A percentile compares a stretch with the other conserved stretches of the same genome.
Conservation (phyloP, 2,113 vertebrate species). For the Cinclus cinclus region DNA sequence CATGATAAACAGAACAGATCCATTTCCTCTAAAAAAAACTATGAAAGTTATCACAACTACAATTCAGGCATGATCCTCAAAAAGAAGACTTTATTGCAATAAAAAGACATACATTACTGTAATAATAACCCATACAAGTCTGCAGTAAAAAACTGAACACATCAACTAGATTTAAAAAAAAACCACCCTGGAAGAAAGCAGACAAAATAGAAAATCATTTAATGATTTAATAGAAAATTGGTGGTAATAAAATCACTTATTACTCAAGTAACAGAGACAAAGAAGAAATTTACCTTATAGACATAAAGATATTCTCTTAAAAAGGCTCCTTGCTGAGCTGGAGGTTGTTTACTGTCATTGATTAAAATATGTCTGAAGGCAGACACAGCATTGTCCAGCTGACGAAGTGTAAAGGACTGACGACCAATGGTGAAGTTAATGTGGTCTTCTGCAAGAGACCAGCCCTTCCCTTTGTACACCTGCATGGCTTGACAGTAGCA, state of each 20-base stretch:
- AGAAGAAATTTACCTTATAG: conserved; percentile 81
- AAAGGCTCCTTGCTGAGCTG: conserved; percentile 92
- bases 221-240: neutral
- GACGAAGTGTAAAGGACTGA: conserved; percentile 91
- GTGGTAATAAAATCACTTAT: neutral
- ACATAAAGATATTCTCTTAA: conserved; percentile 97
- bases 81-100: neutral
- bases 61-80: neutral
- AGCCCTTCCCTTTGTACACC: conserved; percentile 94
- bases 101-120: neutral
- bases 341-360: conserved; percentile 93
- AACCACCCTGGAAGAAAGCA: neutral
- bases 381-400: conserved; percentile 87
- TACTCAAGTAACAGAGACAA: neutral
- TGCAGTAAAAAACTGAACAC: neutral
- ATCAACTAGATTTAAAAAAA: neutral
- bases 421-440: conserved; percentile 98
- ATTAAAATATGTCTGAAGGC: conserved; percentile 95
- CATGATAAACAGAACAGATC: neutral
- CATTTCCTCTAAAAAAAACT: neutral
- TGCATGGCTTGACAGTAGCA: conserved; percentile 99
- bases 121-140: neutral
- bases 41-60: neutral
- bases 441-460: conserved; percentile 96
- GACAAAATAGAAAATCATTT: neutral